These are phyloP conservation scores for Oreochromis tanganicae DNA, from an alignment of 2,113 vertebrate genomes.

Conservation along the genomic window DNA sequence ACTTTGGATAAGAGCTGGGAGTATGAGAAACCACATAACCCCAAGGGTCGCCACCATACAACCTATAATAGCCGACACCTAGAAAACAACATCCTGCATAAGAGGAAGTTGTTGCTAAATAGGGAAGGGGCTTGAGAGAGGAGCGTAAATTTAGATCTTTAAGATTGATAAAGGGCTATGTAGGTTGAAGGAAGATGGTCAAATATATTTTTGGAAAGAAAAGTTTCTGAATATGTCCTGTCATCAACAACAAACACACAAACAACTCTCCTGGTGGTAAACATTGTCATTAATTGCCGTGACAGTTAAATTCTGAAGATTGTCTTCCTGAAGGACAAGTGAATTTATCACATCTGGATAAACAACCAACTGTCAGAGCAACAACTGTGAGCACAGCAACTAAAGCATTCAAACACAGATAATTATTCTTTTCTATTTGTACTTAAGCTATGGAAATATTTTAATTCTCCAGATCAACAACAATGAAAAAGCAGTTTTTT, in stretches of 20 bases:
- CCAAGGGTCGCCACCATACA: conserved; percentile 51
- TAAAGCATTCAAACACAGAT: neutral
- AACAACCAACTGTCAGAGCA: conserved; percentile 19
- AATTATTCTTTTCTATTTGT: conserved; percentile 19
- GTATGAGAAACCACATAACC: conserved; percentile 50
- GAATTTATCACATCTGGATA: conserved; percentile 27
- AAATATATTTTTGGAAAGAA: neutral
- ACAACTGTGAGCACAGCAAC: neutral
- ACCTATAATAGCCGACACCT: conserved; percentile 48
- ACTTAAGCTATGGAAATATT: neutral
- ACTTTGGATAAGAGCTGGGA: conserved; percentile 51
- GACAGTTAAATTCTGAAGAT: conserved; percentile 41
- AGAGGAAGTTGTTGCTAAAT: conserved; percentile 35
- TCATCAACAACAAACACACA: neutral
- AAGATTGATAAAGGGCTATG: neutral
- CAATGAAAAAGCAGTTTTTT: neutral
- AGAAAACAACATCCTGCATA: conserved; percentile 43
- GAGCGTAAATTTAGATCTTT: neutral
- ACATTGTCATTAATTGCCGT: conserved; percentile 39
- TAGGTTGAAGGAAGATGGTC: neutral
- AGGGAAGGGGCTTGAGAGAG: neutral
- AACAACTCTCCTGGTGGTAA: neutral
- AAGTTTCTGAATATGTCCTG: neutral
- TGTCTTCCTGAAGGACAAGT: conserved; percentile 44
- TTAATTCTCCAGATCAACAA: neutral